phyloP scores from a whole-genome alignment of 2,797 vertebrate species.

The Gadopsis marmoratus region DNA sequence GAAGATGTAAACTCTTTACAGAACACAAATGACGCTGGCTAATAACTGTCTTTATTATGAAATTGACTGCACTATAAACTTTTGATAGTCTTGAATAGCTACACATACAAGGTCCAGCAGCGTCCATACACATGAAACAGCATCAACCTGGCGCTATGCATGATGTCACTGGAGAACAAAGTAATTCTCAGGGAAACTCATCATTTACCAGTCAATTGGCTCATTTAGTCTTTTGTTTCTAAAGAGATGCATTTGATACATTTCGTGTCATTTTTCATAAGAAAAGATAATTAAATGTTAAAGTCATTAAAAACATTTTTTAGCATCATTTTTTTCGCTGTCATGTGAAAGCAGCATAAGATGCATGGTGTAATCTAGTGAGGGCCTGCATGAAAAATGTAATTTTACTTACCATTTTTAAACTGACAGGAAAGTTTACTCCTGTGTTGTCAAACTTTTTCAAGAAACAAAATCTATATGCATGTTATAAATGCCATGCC shows the following conservation, averaged over 20 bases:
- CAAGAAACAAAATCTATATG: background rate
- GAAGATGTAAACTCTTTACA: constrained; percentile 26
- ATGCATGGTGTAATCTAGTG: constrained; percentile 49
- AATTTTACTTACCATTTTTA: constrained; percentile 25
- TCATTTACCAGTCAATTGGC: constrained; percentile 19
- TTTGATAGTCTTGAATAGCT: constrained; percentile 3
- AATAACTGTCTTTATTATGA: constrained; percentile 18
- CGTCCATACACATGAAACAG: background rate
- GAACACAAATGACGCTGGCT: constrained; percentile 10
- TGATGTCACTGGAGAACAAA: constrained; percentile 10
- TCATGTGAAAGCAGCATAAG: constrained; percentile 50
- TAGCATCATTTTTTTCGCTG: constrained; percentile 44
- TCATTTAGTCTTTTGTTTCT: constrained; percentile 36
- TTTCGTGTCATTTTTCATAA: constrained; percentile 37
- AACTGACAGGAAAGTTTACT: background rate
- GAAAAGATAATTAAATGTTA: constrained; percentile 54
- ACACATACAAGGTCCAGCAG: background rate
- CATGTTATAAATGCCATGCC: constrained; percentile 7
- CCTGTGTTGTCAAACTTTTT: constrained; percentile 1
- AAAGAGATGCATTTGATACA: constrained; percentile 36
- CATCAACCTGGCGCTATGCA: background rate
- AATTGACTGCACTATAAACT: constrained; percentile 13
- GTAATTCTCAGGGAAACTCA: background rate
- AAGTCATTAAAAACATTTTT: constrained; percentile 46
- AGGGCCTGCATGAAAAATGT: constrained; percentile 18